Evolutionary conservation across 2,888 invertebrate species (phyloP), one percentile per base, ranked within the genome.

Genomic region (Embidobia sp.): DNA sequence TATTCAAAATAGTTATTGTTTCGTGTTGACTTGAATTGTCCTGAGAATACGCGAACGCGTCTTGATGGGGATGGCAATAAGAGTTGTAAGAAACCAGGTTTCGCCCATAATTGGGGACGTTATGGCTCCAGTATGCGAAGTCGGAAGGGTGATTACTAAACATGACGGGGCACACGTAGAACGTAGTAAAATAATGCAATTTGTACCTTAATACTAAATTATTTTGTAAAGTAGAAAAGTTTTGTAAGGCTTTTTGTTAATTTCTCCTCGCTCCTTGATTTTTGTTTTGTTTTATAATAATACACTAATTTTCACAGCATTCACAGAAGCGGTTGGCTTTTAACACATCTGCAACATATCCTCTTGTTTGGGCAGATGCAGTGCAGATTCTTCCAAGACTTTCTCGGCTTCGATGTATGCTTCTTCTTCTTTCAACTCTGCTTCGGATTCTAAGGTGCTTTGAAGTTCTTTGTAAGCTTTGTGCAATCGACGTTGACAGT

Each of bases 381-480:
- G 46, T 72, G 84, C 84, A 0, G 90, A 90, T 57, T 90, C 95
- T 81, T 92, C 92, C 2, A 97, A 88, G 8, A 94, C 90, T 88
- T 92, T 91, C 73, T 92, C 85, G 0, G 97, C 97, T 5, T 93
- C 90, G 19, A 89, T 86, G 84, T 94, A 97, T 72, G 94, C 95
- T 84, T 93, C 94, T 11, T 92, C 89, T 78, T 94, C 94, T 85
- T 93, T 93, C n/a, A 97, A 91, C 85, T 97, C 96, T 85, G 92
- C 90, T 87, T 97, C 97, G 1, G 92, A 92, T 69, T 94, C 93
- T 67, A 97, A 86, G 55, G 94, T 93, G 46, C 91, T 92, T 85
- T 94, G 93, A 44, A 98, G 91, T 76, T 97, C 95, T 33, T 93
- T 93, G 83, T 91, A 94, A 33, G 97, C 97, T 89, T 94, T 94